These are phyloP conservation scores for Zaprionus africanus DNA, from an alignment of 1,140 invertebrate genomes.

Conservation along the genomic window DNA sequence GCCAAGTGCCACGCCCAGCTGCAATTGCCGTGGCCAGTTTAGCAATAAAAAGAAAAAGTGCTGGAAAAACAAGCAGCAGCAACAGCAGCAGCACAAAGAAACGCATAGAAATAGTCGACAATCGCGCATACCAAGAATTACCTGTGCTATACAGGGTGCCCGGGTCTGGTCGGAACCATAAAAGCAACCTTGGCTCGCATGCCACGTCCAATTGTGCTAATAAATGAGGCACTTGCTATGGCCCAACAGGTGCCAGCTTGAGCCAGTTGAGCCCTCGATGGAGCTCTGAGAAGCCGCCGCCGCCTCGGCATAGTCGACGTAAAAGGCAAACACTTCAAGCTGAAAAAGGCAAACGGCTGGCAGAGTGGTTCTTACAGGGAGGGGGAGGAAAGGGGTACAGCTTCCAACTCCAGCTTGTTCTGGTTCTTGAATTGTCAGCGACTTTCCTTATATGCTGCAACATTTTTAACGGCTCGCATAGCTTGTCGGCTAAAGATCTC, in stretches of 20 bases:
- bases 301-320: constrained; percentile 23
- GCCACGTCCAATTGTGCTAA: constrained; percentile 63
- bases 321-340: constrained; percentile 39
- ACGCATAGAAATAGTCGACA: constrained; percentile 55
- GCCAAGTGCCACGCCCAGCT: constrained; percentile 10
- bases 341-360: constrained; percentile 66
- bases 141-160: constrained; percentile 20
- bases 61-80: not conserved
- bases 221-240: constrained; percentile 65
- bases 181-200: constrained; percentile 28
- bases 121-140: constrained; percentile 60
- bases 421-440: constrained; percentile 11
- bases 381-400: not conserved
- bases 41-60: not conserved
- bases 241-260: constrained; percentile 54
- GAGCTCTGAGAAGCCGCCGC: constrained; percentile 19
- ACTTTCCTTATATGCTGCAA: constrained; percentile 5
- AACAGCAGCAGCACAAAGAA: constrained; percentile 46
- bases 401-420: not conserved
- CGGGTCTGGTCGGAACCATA: constrained; percentile 9
- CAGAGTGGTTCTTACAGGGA: not conserved
- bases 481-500: constrained; percentile 10
- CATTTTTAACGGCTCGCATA: constrained; percentile 9
- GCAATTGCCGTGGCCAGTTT: constrained; percentile 28
- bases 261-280: constrained; percentile 32